These are phyloP conservation scores for Jacana jacana DNA, from an alignment of 2,113 vertebrate genomes.

Conservation along the genomic window DNA sequence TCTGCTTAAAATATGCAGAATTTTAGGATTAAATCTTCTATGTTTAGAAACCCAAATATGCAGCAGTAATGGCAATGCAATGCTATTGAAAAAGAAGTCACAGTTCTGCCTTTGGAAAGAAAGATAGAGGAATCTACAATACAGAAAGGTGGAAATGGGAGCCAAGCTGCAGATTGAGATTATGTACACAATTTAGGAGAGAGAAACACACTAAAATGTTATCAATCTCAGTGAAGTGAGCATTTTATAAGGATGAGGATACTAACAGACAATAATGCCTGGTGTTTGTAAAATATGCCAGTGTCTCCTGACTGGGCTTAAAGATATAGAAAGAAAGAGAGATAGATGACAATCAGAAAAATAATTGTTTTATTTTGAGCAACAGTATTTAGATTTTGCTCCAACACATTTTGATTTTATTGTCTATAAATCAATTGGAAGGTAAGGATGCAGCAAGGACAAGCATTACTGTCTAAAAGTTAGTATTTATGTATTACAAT, in stretches of 20 bases:
- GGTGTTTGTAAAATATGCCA: neutral
- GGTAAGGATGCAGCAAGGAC: neutral
- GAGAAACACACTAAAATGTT: neutral
- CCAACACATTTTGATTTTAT: neutral
- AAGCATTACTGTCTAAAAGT: neutral
- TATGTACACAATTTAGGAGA: neutral
- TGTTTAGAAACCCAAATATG: neutral
- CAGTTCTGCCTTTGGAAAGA: neutral
- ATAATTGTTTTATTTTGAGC: neutral
- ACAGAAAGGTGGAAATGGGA: neutral
- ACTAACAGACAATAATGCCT: neutral
- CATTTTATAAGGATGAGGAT: neutral
- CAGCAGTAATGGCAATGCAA: neutral
- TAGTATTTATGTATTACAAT: neutral
- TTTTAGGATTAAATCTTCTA: neutral
- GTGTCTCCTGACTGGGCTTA: neutral
- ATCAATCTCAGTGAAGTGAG: neutral
- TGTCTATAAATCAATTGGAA: neutral
- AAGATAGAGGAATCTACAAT: neutral
- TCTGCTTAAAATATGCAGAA: neutral
- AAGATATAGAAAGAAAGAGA: neutral
- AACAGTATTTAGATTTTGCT: neutral
- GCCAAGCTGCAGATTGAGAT: neutral
- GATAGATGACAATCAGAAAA: rapidly evolving
- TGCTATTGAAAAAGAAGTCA: neutral